Base-by-base conservation (phyloP, 2,888 invertebrate genomes). In the Tuta absoluta region DNA sequence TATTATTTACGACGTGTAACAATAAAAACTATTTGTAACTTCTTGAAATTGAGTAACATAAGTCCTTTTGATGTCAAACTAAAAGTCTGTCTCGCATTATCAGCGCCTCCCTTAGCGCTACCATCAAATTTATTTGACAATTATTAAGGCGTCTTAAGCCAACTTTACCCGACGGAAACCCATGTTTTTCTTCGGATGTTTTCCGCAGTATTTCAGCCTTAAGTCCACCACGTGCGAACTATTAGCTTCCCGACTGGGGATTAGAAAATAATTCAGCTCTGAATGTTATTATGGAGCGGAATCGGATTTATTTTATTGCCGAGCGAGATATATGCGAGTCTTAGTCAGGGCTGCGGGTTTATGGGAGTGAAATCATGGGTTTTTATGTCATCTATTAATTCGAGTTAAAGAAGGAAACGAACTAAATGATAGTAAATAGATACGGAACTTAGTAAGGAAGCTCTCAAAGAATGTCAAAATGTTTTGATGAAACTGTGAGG, bases 231-330 rank as follows among this genome's bases (percentile, higher is more conserved):
- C 91, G 91, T 91, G 90, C 89, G 81, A 89, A 90, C 91, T 91
- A 91, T 91, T 91, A 91, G 90, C 89, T 85, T 84, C 85, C 86
- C 84, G 84, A 77, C 83, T 78, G 72, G 77, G 89, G 90, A 91
- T 91, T 91, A 91, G 89, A 91, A 90, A 90, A 91, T 91, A 91
- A 91, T 91, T 91, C 90, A 91, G 80, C 85, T 77, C 86, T 84
- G 85, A 89, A 90, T 88, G 90, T 90, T 91, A 89, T 91, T 90
- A 90, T 89, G 88, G 88, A 80, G 81, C 81, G 75, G 81, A 78
- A 83, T 74, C 76, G 89, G 90, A 91, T 91, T 91, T 91, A 91
- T 91, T 91, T 91, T 89, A 91, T 88, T 86, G 87, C 86, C 69
- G 37, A 74, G 71, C 72, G 82, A 89, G 87, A 89, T 88, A 85